Evolutionary conservation across 2,888 invertebrate genomes (phyloP), one percentile per base, ranked within the genome.

Genomic region (Hirtodrosophila alboralis): DNA sequence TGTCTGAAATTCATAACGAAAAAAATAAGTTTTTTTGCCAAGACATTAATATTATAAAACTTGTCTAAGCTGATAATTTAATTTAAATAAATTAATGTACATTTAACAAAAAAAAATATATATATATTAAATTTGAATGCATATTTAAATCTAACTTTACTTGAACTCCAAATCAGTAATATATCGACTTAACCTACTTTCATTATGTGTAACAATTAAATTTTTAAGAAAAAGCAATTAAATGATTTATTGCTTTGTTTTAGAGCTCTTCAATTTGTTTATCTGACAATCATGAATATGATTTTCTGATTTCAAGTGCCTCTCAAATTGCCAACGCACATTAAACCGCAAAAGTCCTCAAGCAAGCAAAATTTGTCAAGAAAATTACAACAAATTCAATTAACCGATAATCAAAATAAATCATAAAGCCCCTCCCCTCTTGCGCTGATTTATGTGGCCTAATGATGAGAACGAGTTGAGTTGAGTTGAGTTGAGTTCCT

Each of bases 341-440:
- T 8, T 3, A 18, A 47, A 40, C 51, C 49, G n/a, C 44, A 51
- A 21, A 47, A 38, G 34, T 14, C 13, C 12, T 33, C 1, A 16
- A 36, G 10, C 4, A 28, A 16, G 21, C n/a, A 36, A 43, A 53
- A 51, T 36, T 37, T 41, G 48, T 38, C 37, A 45, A 23, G 23
- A 23, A 43, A 34, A 49, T 31, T 52, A 40, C 41, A 54, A 33
- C 43, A 41, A 70, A 70, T 70, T 70, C 56, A 60, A 70, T 71
- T 70, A 71, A 36, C 27, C 40, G 41, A 47, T 56, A 51, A 48
- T 41, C 49, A 49, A 53, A 53, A 70, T 70, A 71, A 71, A 65
- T 71, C 54, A 70, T 65, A 37, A 56, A 60, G 56, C 31, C 31
- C 26, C 48, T 56, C 26, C 48, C 59, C n/a, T n/a, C n/a, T n/a